These are phyloP conservation scores for Vimba vimba DNA, from an alignment of 2,113 vertebrate genomes.

Conservation along the genomic window DNA sequence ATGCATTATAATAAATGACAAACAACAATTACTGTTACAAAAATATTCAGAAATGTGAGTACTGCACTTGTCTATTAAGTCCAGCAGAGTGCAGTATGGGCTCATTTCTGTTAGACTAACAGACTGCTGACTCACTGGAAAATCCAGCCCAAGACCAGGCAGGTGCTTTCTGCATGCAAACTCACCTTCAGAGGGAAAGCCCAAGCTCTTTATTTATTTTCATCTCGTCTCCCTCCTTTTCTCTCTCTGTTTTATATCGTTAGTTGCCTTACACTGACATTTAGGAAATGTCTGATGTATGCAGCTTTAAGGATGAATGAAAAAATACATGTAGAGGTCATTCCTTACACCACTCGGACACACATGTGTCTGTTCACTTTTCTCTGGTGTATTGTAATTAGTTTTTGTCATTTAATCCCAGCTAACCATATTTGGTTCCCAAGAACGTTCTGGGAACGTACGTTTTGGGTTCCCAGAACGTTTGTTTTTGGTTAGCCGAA, in stretches of 20 bases:
- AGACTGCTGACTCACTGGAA: constrained; percentile 48
- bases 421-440: too few species aligned
- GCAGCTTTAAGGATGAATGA: background rate
- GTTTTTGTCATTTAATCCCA: background rate
- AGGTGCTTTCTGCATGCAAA: constrained; percentile 47
- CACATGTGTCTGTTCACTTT: too few species aligned
- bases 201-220: background rate
- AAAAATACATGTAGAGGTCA: background rate
- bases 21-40: background rate
- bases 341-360: background rate
- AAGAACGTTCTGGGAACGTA: too few species aligned
- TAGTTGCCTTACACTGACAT: background rate
- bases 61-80: background rate
- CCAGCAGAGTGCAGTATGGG: constrained; percentile 49
- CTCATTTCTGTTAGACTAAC: background rate
- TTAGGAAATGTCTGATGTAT: background rate
- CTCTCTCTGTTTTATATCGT: background rate
- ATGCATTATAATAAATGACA: background rate
- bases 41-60: background rate
- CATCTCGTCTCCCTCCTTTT: background rate
- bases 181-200: constrained; percentile 25
- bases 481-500: too few species aligned
- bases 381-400: background rate
- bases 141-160: background rate
- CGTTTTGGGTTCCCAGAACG: too few species aligned